Evolutionary conservation across 2,797 vertebrate species (phyloP), one percentile per base, ranked within the genome.

Genomic region (Xyrichtys novacula): DNA sequence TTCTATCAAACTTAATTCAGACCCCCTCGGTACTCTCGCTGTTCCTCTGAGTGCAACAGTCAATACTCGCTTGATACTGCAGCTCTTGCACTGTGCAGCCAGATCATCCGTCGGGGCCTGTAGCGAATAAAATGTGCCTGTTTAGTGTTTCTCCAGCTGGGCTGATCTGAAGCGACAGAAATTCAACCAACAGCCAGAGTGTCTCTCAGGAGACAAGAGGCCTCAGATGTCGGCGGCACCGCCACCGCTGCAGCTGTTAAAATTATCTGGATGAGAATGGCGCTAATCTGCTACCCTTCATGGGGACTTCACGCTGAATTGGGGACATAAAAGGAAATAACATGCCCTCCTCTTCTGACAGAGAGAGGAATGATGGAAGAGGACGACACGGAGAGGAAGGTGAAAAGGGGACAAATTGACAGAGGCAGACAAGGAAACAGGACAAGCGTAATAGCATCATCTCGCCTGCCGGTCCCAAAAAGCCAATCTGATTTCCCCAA

Each of bases 71-170:
- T 66, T 85, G 76, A 88, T 80, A 65, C 61, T 73, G 74, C 79
- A 73, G 85, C 69, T 87, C 83, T 46, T 61, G 67, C 58, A 74
- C 62, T 80, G 81, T 86, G 85, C 40, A 85, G 68, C 85, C 58
- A 80, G 77, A 88, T 84, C 80, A 84, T 83, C 84, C 84, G 14
- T 50, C 9, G 79, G 69, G 82, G 79, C 72, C 77, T 61, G 29
- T 66, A 69, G 77, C 26, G 74, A 85, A 87, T 81, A 84, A 86
- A 90, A 88, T 81, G 81, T 74, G 89, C 67, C 87, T 90, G 89
- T 90, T 88, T 92, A 88, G 84, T 91, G 90, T 87, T 90, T 87
- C 88, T 92, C 89, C 90, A 93, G 85, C 87, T 88, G 85, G 86
- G 89, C 86, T 89, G 88, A 91, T 90, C 89, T 88, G 81, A 88